Conservation (phyloP, 2,113 vertebrate species). For the Pantherophis guttatus region DNA sequence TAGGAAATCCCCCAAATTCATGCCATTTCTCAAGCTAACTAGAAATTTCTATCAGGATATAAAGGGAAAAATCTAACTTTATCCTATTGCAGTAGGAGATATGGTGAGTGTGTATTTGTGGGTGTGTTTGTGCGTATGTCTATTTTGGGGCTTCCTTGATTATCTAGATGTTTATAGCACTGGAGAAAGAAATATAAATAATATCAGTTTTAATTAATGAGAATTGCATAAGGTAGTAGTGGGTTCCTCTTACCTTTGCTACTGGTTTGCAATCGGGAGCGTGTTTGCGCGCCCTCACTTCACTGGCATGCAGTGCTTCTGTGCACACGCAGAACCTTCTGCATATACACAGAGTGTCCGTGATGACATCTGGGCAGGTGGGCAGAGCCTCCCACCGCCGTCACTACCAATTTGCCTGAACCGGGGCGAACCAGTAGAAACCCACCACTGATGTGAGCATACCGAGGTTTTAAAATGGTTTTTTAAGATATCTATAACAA, state of each 20-base stretch:
- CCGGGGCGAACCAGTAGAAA: too few species aligned
- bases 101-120: constrained; percentile 12
- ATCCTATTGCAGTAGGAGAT: constrained; percentile 20
- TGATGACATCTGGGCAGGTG: too few species aligned
- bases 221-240: neutral
- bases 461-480: constrained; percentile 17
- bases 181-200: constrained; percentile 29
- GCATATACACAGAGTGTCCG: too few species aligned
- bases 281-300: too few species aligned
- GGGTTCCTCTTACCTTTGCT: too few species aligned
- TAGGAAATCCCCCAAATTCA: constrained; percentile 31
- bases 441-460: neutral
- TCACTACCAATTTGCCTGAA: too few species aligned
- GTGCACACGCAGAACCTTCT: too few species aligned
- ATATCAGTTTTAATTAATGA: constrained; percentile 14
- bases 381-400: too few species aligned
- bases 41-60: constrained; percentile 35
- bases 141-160: constrained; percentile 15
- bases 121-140: neutral
- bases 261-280: too few species aligned
- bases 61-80: constrained; percentile 1
- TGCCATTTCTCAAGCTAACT: constrained; percentile 37
- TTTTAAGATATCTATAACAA: neutral
- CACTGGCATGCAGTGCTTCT: too few species aligned
- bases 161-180: constrained; percentile 44